Percentiles rank a stretch among this genome's conserved stretches.
Conservation (phyloP, 2,888 invertebrate species). For the Abrostola tripartita region DNA sequence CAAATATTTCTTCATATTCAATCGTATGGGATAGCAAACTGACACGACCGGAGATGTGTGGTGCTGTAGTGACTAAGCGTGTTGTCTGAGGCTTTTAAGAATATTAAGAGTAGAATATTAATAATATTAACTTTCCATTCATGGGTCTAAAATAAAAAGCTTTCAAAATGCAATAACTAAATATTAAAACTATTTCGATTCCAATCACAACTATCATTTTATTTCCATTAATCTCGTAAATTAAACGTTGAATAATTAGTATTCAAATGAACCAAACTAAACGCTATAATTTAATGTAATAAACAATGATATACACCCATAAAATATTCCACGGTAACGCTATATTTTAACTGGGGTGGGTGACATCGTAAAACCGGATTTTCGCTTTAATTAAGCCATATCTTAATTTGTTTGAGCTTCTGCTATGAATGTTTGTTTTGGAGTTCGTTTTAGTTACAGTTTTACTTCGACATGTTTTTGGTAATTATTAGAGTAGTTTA, state of each 20-base stretch:
- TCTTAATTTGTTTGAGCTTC: conserved; percentile 46
- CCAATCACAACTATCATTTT: conserved; percentile 19
- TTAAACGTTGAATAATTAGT: conserved; percentile 53
- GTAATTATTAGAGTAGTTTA: background rate
- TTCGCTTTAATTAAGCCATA: conserved; percentile 52
- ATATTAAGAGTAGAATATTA: too few species aligned
- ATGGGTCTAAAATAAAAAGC: background rate
- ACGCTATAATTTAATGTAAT: conserved; percentile 42
- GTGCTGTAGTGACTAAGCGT: too few species aligned
- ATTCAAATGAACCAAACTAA: conserved; percentile 53
- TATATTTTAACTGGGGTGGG: conserved; percentile 38
- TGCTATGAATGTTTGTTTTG: conserved; percentile 29
- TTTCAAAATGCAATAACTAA: background rate
- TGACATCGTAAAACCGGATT: conserved; percentile 39
- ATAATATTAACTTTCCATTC: too few species aligned
- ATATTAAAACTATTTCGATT: conserved; percentile 13
- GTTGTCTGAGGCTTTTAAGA: too few species aligned
- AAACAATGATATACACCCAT: conserved; percentile 53
- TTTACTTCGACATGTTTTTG: background rate
- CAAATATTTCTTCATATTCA: too few species aligned
- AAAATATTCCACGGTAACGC: conserved; percentile 52
- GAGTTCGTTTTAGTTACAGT: conserved; percentile 8
- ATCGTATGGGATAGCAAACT: too few species aligned
- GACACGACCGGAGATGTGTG: too few species aligned
- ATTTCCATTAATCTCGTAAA: conserved; percentile 46